phyloP scores from a whole-genome alignment of 2,113 vertebrate species.

The Labrus mixtus region DNA sequence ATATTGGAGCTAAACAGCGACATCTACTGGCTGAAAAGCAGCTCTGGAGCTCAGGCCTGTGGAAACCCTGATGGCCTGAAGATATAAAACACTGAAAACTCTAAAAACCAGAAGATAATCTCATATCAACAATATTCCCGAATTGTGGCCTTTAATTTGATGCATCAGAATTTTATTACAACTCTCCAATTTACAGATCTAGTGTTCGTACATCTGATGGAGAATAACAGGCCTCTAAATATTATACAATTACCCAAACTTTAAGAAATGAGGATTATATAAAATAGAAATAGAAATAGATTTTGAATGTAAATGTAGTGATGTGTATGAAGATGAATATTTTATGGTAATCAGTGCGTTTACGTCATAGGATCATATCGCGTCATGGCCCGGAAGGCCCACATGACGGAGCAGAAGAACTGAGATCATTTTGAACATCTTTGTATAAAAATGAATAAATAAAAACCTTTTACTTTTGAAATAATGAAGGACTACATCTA shows the following conservation, averaged over 20 bases:
- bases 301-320: not conserved
- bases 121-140: not conserved
- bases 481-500: not conserved
- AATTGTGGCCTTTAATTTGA: not conserved
- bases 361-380: not conserved
- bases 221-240: not conserved
- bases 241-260: not conserved
- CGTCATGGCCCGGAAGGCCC: not conserved
- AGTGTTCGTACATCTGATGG: not conserved
- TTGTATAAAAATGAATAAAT: not conserved
- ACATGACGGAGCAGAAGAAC: not conserved
- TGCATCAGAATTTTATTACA: not conserved
- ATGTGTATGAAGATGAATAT: not conserved
- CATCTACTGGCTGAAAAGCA: constrained; percentile 60
- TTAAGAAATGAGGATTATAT: not conserved
- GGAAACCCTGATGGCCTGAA: constrained; percentile 34
- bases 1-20: constrained; percentile 59
- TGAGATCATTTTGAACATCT: not conserved
- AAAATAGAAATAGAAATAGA: no score
- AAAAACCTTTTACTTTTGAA: not conserved
- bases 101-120: not conserved
- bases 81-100: constrained; percentile 3
- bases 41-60: constrained; percentile 38
- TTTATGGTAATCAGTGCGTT: not conserved
- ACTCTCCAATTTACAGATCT: not conserved